A percentile compares a stretch with the other conserved stretches of the same genome.
phyloP scores from a whole-genome alignment of 2,888 invertebrate genomes.

The Boloria euphrosyne region DNA sequence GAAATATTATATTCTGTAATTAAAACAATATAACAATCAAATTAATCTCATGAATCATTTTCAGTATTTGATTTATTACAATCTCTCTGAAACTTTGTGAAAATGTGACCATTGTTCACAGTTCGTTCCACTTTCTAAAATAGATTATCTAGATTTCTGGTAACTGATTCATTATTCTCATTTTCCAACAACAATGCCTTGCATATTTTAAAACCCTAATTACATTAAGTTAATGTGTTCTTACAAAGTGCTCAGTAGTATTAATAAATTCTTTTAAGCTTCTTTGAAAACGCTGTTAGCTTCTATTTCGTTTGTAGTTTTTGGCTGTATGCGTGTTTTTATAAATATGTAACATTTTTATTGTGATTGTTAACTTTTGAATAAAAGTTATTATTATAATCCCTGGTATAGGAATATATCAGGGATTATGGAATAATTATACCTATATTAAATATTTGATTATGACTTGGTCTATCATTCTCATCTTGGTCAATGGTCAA shows the following conservation, averaged over 20 bases:
- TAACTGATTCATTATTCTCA: conserved; percentile 15
- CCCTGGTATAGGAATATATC: too few species aligned
- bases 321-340: too few species aligned
- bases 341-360: too few species aligned
- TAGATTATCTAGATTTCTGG: conserved; percentile 19
- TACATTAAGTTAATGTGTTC: conserved; percentile 3
- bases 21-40: conserved; percentile 7
- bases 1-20: conserved; percentile 3
- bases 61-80: conserved; percentile 19
- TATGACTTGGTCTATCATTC: too few species aligned
- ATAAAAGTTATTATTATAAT: too few species aligned
- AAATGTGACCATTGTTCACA: conserved; percentile 21
- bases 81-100: conserved; percentile 12
- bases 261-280: conserved; percentile 9
- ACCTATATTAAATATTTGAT: too few species aligned
- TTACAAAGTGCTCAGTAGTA: conserved; percentile 4
- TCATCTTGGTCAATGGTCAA: too few species aligned
- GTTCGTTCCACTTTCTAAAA: conserved; percentile 17
- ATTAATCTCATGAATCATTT: conserved; percentile 16
- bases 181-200: conserved; percentile 2
- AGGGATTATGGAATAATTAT: too few species aligned
- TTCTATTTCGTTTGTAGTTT: too few species aligned
- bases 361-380: too few species aligned
- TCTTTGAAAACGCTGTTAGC: not conserved
- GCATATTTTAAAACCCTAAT: conserved; percentile 15